A percentile compares a stretch with the other conserved stretches of the same genome.
Conservation (phyloP, 2,888 invertebrate species). For the Heteropelma amictum region DNA sequence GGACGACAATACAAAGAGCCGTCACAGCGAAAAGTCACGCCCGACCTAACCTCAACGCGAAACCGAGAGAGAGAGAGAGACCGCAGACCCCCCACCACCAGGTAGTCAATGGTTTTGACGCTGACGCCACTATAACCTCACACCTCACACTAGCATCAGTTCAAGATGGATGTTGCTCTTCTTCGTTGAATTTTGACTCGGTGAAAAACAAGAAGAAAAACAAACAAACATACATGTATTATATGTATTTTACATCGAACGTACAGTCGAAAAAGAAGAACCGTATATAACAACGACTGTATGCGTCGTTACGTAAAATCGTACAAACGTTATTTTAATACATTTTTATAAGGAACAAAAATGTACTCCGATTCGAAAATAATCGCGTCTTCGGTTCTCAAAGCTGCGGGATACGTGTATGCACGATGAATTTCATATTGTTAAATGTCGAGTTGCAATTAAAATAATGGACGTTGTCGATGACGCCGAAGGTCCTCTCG, state of each 20-base stretch:
- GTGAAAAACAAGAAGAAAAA: constrained; percentile 1
- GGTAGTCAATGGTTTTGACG: too few species aligned
- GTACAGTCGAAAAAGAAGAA: too few species aligned
- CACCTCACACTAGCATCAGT: constrained; percentile 34
- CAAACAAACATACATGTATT: background rate
- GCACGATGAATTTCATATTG: constrained; percentile 62
- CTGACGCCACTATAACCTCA: constrained; percentile 26
- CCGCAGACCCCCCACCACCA: constrained; percentile 17
- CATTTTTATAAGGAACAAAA: background rate
- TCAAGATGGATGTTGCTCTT: constrained; percentile 67
- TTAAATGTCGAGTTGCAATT: constrained; percentile 69
- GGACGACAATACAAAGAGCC: background rate
- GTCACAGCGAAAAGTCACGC: constrained; percentile 42
- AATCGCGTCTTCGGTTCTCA: background rate
- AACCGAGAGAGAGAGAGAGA: too few species aligned
- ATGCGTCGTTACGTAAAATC: background rate
- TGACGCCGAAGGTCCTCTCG: constrained; percentile 77
- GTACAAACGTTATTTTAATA: background rate
- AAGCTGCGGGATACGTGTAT: background rate
- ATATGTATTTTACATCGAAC: constrained; percentile 5
- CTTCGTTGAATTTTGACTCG: constrained; percentile 40
- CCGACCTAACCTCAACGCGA: constrained; percentile 54
- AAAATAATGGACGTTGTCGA: constrained; percentile 73
- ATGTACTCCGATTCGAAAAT: background rate
- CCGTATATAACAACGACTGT: too few species aligned